These are phyloP conservation scores for Halichondria panicea DNA, from an alignment of 37 sponge, comb jelly and placozoan species.

Conservation along the genomic window DNA sequence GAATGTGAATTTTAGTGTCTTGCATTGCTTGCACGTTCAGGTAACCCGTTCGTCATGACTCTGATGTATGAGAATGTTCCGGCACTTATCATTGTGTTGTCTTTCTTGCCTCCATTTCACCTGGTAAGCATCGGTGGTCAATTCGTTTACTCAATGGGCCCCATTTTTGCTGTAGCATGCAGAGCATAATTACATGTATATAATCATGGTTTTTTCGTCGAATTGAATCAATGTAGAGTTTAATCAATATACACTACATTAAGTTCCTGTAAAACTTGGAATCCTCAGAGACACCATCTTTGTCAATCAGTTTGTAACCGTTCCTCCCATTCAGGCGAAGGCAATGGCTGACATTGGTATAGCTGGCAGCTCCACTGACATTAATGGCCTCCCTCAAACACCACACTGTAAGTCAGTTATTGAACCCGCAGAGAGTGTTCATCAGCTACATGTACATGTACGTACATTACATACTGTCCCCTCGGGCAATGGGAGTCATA, in stretches of 20 bases:
- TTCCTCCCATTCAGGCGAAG: conserved; percentile 57
- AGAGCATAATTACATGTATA: too few relatives aligned
- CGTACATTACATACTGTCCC: neutral
- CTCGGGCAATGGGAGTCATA: too few relatives aligned
- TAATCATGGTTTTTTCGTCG: too few relatives aligned
- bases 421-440: neutral
- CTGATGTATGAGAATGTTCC: conserved; percentile 50
- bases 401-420: conserved; percentile 40
- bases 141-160: too few relatives aligned
- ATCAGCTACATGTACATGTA: conserved; percentile 10
- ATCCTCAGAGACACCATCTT: too few relatives aligned
- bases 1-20: too few relatives aligned
- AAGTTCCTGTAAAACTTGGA: too few relatives aligned
- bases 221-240: too few relatives aligned
- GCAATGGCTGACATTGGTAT: conserved; percentile 76
- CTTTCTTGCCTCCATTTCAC: conserved; percentile 81
- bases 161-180: too few relatives aligned
- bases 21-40: conserved; percentile 1
- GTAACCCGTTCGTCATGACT: conserved; percentile 64
- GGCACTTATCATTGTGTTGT: conserved; percentile 50
- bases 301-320: too few relatives aligned
- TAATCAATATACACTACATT: too few relatives aligned
- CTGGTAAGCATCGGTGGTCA: conserved; percentile 42
- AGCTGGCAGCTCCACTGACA: conserved; percentile 48
- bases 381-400: conserved; percentile 53